Evolutionary conservation across 2,113 vertebrate species (phyloP).

Genomic region (Oreamnos americanus): DNA sequence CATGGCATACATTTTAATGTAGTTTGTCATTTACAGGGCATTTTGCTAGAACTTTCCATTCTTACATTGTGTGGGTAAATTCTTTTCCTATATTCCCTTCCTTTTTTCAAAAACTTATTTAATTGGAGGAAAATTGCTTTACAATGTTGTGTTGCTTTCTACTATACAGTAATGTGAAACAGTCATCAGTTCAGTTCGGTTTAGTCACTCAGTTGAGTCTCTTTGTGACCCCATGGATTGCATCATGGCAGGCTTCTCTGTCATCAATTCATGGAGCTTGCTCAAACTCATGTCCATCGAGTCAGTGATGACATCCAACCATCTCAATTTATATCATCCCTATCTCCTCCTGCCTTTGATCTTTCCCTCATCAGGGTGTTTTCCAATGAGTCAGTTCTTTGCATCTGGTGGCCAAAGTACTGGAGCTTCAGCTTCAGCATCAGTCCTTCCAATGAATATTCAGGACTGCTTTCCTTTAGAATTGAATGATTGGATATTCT

Average conservation of each 20-base stretch:
- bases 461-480: not conserved
- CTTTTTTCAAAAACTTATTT: not conserved
- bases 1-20: not conserved
- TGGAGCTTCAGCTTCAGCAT: not conserved
- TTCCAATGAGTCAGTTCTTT: not conserved
- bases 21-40: not conserved
- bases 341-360: not conserved
- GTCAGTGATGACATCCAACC: not conserved
- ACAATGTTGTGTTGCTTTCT: not conserved
- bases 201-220: not conserved
- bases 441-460: not conserved
- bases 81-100: not conserved
- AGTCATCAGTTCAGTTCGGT: not conserved
- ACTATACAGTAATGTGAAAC: not conserved
- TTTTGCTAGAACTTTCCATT: not conserved
- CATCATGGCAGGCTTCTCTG: not conserved
- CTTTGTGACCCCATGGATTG: not conserved
- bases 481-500: not conserved
- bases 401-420: not conserved
- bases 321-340: not conserved
- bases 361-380: not conserved
- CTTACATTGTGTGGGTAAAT: not conserved
- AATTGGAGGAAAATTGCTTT: not conserved
- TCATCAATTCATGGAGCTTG: not conserved
- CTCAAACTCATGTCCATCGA: not conserved